Base-by-base conservation (phyloP, 2,113 vertebrate species). In the Protomyctophum bolini region DNA sequence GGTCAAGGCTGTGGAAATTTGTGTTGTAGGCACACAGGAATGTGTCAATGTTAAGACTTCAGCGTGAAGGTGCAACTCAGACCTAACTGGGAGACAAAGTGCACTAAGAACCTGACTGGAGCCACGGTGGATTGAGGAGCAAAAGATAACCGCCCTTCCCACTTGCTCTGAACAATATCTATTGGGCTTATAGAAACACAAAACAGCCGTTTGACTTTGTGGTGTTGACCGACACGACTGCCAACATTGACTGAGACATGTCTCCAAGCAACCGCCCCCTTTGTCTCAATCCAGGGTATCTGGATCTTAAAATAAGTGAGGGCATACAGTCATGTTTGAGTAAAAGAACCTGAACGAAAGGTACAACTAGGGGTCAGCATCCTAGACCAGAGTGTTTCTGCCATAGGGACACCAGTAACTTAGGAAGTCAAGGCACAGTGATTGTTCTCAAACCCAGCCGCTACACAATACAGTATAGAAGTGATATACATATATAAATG, bases 1-100 rank as follows among this genome's bases (percentile, higher is more conserved):
- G 84, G 79, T 76, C 68, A 58, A 82, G 76, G 79, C 71, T 75
- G 77, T 66, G 77, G 70, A 79, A 76, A 70, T 64, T 7, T 79
- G 86, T 83, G 88, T 83, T 48, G 12, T 79, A 83, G 84, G 86
- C 86, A 84, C 86, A 45, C 68, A 70, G 84, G 88, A 91, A 89
- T 87, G 87, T 86, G 88, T 83, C 80, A 2, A 80, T 57, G 14
- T 77, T 91, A 91, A 91, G 89, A 91, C 89, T 87, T 80, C 21
- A 71, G 80, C n/a, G 83, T 82, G 84, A 78, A 57, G 78, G 70
- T 51, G 66, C 73, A 45, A 61, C 74, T 65, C 62, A 68, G 77
- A 85, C 77, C 75, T 15, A 70, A 64, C 59, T 7, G 52, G 58
- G 63, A 82, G 75, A 67, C 73, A 91, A 91, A 89, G 86, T 87